Evolutionary conservation across 2,113 vertebrate species (phyloP).

Genomic region (Phyllostomus discolor): DNA sequence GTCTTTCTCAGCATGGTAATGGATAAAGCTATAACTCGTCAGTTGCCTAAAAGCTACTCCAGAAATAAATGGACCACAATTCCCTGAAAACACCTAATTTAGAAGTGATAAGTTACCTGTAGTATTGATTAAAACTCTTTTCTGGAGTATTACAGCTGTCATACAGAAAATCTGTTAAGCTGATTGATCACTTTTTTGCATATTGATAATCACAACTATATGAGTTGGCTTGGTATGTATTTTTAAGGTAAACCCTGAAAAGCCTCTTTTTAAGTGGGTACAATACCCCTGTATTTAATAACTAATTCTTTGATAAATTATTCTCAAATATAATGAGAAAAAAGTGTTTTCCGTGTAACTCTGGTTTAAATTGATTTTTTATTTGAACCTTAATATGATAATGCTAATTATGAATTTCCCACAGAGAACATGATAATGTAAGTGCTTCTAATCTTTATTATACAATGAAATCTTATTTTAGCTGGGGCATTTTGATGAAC

Average conservation of each 20-base stretch:
- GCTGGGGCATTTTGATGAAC: neutral
- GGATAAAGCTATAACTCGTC: neutral
- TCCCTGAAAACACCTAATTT: neutral
- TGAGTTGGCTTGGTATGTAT: neutral
- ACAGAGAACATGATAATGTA: neutral
- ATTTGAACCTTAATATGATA: neutral
- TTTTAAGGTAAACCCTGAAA: constrained; percentile 12
- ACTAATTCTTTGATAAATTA: constrained; percentile 1
- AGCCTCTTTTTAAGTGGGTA: neutral
- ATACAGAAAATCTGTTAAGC: neutral
- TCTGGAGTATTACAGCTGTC: no score
- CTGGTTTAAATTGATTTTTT: neutral
- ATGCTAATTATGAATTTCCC: neutral
- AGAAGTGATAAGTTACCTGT: neutral
- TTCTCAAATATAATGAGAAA: neutral
- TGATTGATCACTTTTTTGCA: neutral
- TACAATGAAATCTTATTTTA: neutral
- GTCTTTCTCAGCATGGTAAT: neutral
- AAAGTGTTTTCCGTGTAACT: neutral
- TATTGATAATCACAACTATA: neutral
- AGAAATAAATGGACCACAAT: neutral
- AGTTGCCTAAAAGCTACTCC: neutral
- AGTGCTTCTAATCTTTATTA: neutral
- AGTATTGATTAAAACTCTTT: neutral
- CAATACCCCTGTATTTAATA: neutral